phyloP scores from a whole-genome alignment of 2,797 vertebrate genomes.

The Typhlichthys subterraneus region DNA sequence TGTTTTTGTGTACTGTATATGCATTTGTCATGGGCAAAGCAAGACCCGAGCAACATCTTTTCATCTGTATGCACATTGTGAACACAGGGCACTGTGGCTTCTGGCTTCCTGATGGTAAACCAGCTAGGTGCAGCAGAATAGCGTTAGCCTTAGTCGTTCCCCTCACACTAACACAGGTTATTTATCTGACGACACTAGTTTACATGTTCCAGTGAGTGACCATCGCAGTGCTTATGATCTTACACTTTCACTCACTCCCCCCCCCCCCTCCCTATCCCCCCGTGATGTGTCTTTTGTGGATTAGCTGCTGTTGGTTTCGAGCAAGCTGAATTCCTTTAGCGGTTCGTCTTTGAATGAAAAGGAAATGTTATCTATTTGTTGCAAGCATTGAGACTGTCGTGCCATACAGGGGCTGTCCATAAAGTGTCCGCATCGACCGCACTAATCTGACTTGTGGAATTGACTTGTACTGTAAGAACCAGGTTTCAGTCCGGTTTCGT shows the following conservation, averaged over 20 bases:
- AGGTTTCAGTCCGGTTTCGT: slow-evolving; percentile 27
- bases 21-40: slow-evolving; percentile 65
- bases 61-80: slow-evolving; percentile 56
- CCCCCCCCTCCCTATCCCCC: slow-evolving; percentile 32
- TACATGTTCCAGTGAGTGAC: slow-evolving; percentile 47
- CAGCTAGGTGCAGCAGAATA: slow-evolving; percentile 33
- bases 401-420: slow-evolving; percentile 22
- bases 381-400: slow-evolving; percentile 26
- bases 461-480: slow-evolving; percentile 21
- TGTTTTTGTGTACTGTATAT: slow-evolving; percentile 81
- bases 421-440: slow-evolving; percentile 33
- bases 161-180: slow-evolving; percentile 39
- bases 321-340: slow-evolving; percentile 17
- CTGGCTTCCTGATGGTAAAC: slow-evolving; percentile 39
- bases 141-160: slow-evolving; percentile 19
- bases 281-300: slow-evolving; percentile 55
- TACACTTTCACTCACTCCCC: slow-evolving; percentile 29
- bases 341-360: slow-evolving; percentile 14
- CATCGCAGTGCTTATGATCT: slow-evolving; percentile 57
- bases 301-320: background rate
- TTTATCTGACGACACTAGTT: slow-evolving; percentile 41
- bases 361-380: slow-evolving; percentile 11
- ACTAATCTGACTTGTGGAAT: slow-evolving; percentile 14
- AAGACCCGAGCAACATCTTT: slow-evolving; percentile 56
- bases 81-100: slow-evolving; percentile 28